Evolutionary conservation across 2,888 invertebrate species (phyloP), one percentile per base, ranked within the genome.

Genomic region (Torymus texanus): DNA sequence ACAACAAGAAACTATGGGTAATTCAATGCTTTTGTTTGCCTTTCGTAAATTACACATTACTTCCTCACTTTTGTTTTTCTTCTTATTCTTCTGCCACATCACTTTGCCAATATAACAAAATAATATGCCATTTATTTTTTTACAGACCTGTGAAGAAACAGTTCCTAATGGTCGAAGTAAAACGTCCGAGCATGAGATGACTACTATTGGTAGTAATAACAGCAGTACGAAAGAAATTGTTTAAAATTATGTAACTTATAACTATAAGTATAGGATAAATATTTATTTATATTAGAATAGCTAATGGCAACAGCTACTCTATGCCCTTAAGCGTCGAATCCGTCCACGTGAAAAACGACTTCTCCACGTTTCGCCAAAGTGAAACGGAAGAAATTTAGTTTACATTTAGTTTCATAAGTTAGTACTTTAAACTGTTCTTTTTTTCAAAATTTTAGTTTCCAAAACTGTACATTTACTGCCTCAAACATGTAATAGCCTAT

Each of bases 1-100:
- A 90, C 96, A 96, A 91, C 96, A 96, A 92, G 96, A 96, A 92
- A 96, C 96, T 87, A 96, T 96, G 96, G 95, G 96, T 96, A 92
- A 91, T 89, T 88, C 82, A 85, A 82, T 84, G 81, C 83, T 86
- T 84, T 82, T 84, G 77, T 81, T 81, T 82, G 82, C 75, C 62
- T 66, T 58, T 50, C 21, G 41, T 51, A 41, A 29, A 51, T 14
- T 41, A 59, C 21, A 50, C 55, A 41, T 71, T 75, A 21, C 29
- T 24, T 75, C 24, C 50, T 29, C 24, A 66, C 41, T 14, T 29
- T 16, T 71, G 29, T 63, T 16, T 18, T 67, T 50, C n/a, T 16
- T 73, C 2, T 13, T 29, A 29, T n/a, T n/a, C 29, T 5, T 29
- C 4, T 29, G 29, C 29, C 29, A 3, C 29, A 29, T 29, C 29